Evolutionary conservation across 1,140 invertebrate genomes (phyloP).

Genomic region (Tigriopus japonicus): DNA sequence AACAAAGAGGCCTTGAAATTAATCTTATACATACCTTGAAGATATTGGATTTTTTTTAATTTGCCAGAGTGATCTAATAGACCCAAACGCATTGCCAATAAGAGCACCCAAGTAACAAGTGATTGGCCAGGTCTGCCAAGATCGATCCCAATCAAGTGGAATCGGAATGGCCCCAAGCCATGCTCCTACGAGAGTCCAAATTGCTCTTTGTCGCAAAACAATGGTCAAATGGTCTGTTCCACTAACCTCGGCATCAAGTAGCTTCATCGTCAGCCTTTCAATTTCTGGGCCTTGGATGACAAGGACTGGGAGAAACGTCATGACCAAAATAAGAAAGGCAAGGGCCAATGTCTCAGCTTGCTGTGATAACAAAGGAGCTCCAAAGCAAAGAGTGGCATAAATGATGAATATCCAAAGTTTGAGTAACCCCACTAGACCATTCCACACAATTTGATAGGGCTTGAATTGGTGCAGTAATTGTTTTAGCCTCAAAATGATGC

Average conservation of each 20-base stretch:
- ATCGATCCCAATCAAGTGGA: constrained; percentile 75
- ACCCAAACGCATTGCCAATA: constrained; percentile 25
- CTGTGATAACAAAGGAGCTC: not conserved
- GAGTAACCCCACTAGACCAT: not conserved
- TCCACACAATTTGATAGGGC: not conserved
- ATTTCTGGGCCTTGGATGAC: not conserved
- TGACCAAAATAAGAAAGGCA: not conserved
- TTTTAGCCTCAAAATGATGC: not conserved
- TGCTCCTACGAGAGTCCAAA: constrained; percentile 44
- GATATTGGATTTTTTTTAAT: too few species aligned
- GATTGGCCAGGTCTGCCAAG: constrained; percentile 68
- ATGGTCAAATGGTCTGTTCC: not conserved
- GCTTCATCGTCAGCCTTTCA: too few species aligned
- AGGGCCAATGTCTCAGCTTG: not conserved
- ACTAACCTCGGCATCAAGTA: not conserved
- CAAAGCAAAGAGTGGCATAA: not conserved
- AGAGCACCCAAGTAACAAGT: constrained; percentile 49
- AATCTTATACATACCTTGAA: too few species aligned
- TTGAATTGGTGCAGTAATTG: not conserved
- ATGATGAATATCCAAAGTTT: not conserved
- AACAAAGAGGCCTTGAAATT: too few species aligned
- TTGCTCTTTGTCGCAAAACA: not conserved
- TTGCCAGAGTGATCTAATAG: too few species aligned
- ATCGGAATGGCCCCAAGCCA: constrained; percentile 72
- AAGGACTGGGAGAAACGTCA: not conserved